Evolutionary conservation across 1,140 invertebrate species (phyloP), one percentile per base, ranked within the genome.

Genomic region (Dreissena polymorpha): DNA sequence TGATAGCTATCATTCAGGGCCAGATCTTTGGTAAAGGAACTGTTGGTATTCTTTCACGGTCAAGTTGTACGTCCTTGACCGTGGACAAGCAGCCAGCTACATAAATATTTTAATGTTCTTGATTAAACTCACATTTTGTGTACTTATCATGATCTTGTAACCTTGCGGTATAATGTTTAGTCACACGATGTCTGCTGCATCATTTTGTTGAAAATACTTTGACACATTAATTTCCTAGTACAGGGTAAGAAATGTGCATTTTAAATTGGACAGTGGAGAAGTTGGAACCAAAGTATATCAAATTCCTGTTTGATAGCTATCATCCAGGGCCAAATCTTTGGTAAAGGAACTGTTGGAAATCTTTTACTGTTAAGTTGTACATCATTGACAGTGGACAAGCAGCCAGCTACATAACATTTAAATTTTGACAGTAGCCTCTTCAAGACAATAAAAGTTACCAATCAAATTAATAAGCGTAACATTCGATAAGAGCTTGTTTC

Each of bases 11-110:
- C 60, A 65, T 50, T 39, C 74, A 73, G 86, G 83, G 78, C 83
- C 84, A 87, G 64, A 23, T 65, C 79, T 83, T 85, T 85, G 84
- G 84, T 55, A 87, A 23, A 87, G 50, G 21, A 84, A 78, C 25
- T 78, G 76, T 57, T 67, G 67, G 50, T 55, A 55, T 69, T 69
- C 51, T 69, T 70, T 70, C 16, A 29, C 53, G 18, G 27, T 25
- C 39, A 25, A 67, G 8, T 51, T 18, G 16, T 39, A 25, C 64
- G 10, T 63, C n/a, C 18, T 29, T 16, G 60, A 27, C 64, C 23
- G 55, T 63, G 55, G 74, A 76, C 60, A 67, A 76, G 60, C 63
- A 67, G 25, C 12, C 74, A 67, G 27, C 74, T 65, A 76, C 74
- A 76, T 65, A 72, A 13, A 49, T 14, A 25, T 72, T 8, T 53